phyloP scores from a whole-genome alignment of 1,140 invertebrate species.

The Prorops nasuta region DNA sequence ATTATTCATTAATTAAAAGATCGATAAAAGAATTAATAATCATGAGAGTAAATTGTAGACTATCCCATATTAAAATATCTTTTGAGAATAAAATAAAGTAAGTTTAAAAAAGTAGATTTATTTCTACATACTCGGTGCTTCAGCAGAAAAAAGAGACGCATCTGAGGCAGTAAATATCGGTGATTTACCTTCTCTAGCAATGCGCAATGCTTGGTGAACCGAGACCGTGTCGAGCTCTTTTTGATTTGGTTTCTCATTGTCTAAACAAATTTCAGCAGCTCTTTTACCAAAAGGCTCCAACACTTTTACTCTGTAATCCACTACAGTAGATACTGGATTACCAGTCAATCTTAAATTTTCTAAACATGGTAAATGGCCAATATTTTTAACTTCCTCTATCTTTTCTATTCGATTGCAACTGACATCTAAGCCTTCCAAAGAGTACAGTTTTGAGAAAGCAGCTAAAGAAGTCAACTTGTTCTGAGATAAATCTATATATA shows the following conservation, averaged over 20 bases:
- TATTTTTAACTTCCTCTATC: conserved; percentile 77
- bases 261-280: conserved; percentile 76
- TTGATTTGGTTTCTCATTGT: conserved; percentile 82
- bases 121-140: conserved; percentile 42
- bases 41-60: no score
- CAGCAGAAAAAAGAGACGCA: conserved; percentile 48
- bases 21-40: no score
- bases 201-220: conserved; percentile 81
- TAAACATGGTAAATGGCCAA: conserved; percentile 80
- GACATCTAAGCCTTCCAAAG: conserved; percentile 80
- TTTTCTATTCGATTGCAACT: conserved; percentile 81
- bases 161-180: conserved; percentile 47
- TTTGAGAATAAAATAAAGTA: background rate
- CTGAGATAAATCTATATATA: conserved; percentile 80
- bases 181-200: conserved; percentile 63
- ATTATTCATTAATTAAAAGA: no score
- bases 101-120: background rate
- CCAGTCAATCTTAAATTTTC: conserved; percentile 83
- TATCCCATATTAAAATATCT: no score
- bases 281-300: conserved; percentile 79
- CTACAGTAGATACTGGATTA: conserved; percentile 82
- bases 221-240: conserved; percentile 89
- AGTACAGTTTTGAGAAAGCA: conserved; percentile 81
- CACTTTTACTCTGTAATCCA: conserved; percentile 89
- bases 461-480: conserved; percentile 77